Base-by-base conservation (phyloP, 2,797 vertebrate species). In the Chloroceryle inda region DNA sequence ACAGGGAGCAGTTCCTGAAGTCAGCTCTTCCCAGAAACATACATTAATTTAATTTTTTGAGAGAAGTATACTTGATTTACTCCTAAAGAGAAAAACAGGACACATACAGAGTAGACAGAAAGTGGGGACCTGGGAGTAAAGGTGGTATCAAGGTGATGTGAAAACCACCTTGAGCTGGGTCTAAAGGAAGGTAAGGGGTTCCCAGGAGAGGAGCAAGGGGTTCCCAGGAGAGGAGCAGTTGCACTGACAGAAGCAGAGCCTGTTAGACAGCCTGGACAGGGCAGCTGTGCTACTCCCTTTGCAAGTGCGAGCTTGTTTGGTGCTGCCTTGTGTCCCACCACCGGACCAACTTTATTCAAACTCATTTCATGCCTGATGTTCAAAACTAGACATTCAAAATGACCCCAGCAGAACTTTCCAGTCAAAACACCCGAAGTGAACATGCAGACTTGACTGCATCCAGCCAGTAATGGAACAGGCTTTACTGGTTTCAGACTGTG, bases 61-160 rank as follows among this genome's bases (percentile, higher is more conserved):
- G 38, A 84, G 7, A 59, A 72, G 5, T 31, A 6, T 33, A 20
- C n/a, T 64, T 72, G 5, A 53, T 77, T 40, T 26, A 2, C 19
- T 95, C 37, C 37, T 22, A 86, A 89, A 85, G 13, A 63, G 11
- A 47, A 61, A 73, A 91, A 1, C 6, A 79, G n/a, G 38, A 50
- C 1, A 1, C 11, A 27, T 5, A 23, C 0, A 0, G 1, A 63
- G 11, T 18, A n/a, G 31, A 35, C 8, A 81, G 49, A 5, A 44
- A 14, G 45, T 50, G 12, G 45, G 13, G 10, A 68, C 4, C 7
- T 78, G n/a, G 27, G 37, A 58, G 4, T 27, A 50, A 74, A 81
- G 31, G 24, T 72, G 11, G 9, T 14, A 45, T 58, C 1, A 8
- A 61, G 13, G n/a, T 72, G 23, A 29, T 31, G 5, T n/a, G 27